Conservation (phyloP, 2,113 vertebrate species). For the Balaeniceps rex region DNA sequence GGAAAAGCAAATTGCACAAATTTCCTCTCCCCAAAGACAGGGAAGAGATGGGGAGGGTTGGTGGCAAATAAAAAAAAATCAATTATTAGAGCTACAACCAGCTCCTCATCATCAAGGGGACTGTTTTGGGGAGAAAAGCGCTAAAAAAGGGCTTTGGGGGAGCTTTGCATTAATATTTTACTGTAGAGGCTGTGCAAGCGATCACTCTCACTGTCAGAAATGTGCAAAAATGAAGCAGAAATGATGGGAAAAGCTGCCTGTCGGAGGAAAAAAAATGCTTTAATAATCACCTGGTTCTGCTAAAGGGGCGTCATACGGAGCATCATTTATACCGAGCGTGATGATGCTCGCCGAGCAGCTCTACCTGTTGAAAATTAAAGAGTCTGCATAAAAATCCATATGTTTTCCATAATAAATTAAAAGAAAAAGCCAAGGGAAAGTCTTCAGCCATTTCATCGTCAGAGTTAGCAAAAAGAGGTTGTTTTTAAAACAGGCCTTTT, state of each 20-base stretch:
- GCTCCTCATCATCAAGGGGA: not conserved
- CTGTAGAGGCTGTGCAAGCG: not conserved
- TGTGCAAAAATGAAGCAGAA: constrained; percentile 18
- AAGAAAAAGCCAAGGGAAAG: not conserved
- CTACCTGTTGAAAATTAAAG: constrained; percentile 53
- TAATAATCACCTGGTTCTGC: constrained; percentile 32
- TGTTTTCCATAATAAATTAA: constrained; percentile 36
- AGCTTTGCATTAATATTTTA: not conserved
- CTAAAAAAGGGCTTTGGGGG: not conserved
- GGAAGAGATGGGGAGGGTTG: not conserved
- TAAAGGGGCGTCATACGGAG: not conserved
- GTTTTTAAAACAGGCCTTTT: not conserved
- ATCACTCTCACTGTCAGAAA: not conserved
- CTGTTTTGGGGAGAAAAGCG: not conserved
- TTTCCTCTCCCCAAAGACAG: not conserved
- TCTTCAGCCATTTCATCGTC: constrained; percentile 22
- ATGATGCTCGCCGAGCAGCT: not conserved
- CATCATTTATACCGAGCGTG: not conserved
- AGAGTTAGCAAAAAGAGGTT: constrained; percentile 14
- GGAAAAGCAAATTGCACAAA: not conserved
- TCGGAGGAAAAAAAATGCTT: constrained; percentile 2
- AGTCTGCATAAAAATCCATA: constrained; percentile 32
- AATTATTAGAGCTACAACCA: not conserved
- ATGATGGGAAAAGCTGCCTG: not conserved
- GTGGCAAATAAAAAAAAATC: not conserved